Evolutionary conservation across 2,888 invertebrate species (phyloP), one percentile per base, ranked within the genome.

Genomic region (Eremobia ochroleuca): DNA sequence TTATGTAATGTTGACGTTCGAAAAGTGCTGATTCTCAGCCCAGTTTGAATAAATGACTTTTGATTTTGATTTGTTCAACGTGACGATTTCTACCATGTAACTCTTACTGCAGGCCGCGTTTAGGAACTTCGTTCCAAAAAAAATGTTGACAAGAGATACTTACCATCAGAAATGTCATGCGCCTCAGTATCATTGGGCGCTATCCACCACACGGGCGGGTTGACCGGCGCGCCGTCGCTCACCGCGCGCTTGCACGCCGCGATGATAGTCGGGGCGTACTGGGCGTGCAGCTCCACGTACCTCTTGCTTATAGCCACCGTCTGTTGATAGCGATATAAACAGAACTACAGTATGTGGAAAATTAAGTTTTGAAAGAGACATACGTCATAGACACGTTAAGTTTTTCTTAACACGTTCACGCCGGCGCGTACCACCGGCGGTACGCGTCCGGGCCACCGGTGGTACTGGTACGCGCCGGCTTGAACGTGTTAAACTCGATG

Each of bases 191-290:
- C 97, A 3, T 92, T 94, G 0, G 98, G 98, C 77, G 97, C 98
- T 4, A 97, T 92, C 98, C 98, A 98, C 98, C 98, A 98, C 58
- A 98, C 94, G 0, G 98, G 98, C 66, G 98, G 95, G 94, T 98
- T 98, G 71, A 98, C 97, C 0, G 98, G 98, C 67, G 96, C 92
- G 21, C 98, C 98, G 40, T 94, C 93, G 0, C 83, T 75, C 0
- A 97, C 95, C 0, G 97, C 95, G 15, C 94, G 92, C 37, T 94
- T 86, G 94, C 97, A 97, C 1, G 97, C 97, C 21, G 94, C 92
- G 0, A 97, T 87, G 43, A 98, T 97, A 37, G 94, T 93, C 0
- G 96, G 95, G 31, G 97, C 90, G 90, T 97, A 97, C 62, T 95
- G 85, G 0, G 95, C 96, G 91, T 98, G 98, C 0, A 98, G 92